phyloP scores from a whole-genome alignment of 2,113 vertebrate species.

The Perca schrenkii region DNA sequence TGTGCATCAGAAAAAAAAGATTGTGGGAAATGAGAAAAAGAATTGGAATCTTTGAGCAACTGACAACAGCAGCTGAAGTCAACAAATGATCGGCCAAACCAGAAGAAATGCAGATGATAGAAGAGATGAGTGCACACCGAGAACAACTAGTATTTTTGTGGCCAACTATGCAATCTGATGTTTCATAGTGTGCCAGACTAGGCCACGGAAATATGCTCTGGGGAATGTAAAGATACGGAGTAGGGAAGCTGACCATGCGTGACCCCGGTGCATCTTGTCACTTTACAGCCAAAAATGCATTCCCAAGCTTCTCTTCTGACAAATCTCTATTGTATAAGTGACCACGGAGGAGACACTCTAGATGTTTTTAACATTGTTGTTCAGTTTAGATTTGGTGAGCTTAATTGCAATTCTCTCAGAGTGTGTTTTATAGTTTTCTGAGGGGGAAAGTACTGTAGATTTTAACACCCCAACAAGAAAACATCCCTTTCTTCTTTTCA shows the following conservation, averaged over 20 bases:
- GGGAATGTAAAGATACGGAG: slow-evolving; percentile 27
- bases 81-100: slow-evolving; percentile 64
- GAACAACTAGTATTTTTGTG: slow-evolving; percentile 57
- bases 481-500: slow-evolving; percentile 2
- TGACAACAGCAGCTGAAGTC: slow-evolving; percentile 56
- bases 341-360: slow-evolving; percentile 14
- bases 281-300: slow-evolving; percentile 48
- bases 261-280: slow-evolving; percentile 45
- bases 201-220: slow-evolving; percentile 28
- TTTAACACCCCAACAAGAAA: background rate
- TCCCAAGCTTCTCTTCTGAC: slow-evolving; percentile 42
- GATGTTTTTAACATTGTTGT: slow-evolving; percentile 40
- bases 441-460: slow-evolving; percentile 1
- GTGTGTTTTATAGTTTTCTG: slow-evolving; percentile 16
- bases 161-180: slow-evolving; percentile 41
- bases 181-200: slow-evolving; percentile 1
- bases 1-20: slow-evolving; percentile 21
- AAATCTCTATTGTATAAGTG: slow-evolving; percentile 19
- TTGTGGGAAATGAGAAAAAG: slow-evolving; percentile 1
- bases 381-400: slow-evolving; percentile 30
- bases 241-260: slow-evolving; percentile 38
- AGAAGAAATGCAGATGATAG: slow-evolving; percentile 52
- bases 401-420: slow-evolving; percentile 13
- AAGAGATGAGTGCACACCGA: slow-evolving; percentile 10
- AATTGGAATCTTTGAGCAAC: background rate